phyloP scores from a whole-genome alignment of 2,888 invertebrate genomes.

The Pristionchus fissidentatus region DNA sequence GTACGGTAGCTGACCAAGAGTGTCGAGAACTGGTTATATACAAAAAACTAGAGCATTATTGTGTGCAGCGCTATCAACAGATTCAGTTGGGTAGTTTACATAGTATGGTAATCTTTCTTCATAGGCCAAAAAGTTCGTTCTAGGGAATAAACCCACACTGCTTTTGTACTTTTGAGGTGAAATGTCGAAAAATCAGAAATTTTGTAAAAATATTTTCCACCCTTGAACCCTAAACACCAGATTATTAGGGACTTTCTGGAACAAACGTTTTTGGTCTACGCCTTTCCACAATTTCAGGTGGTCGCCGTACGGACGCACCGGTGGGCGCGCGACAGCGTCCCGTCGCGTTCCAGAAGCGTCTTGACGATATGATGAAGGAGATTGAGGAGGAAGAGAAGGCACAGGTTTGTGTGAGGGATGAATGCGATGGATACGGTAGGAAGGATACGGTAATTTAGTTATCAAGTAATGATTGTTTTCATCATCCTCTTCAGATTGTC shows the following conservation, averaged over 20 bases:
- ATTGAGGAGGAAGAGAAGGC: conserved; percentile 86
- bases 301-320: conserved; percentile 48
- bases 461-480: conserved; percentile 6
- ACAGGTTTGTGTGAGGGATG: conserved; percentile 2
- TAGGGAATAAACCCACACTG: no score
- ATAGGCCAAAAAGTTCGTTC: no score
- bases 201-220: no score
- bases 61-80: no score
- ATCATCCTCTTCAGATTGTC: conserved; percentile 83
- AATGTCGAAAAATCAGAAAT: no score
- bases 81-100: no score
- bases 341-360: conserved; percentile 78
- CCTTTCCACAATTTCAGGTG: conserved; percentile 13
- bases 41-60: no score
- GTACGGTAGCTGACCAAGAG: background rate
- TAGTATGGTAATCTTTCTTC: no score
- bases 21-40: background rate
- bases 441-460: no score
- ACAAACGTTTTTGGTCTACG: background rate
- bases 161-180: no score
- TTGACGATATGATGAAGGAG: conserved; percentile 84
- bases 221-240: no score
- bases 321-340: conserved; percentile 42
- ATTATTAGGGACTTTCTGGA: no score
- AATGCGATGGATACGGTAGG: background rate